Evolutionary conservation across 1,140 invertebrate genomes (phyloP), one percentile per base, ranked within the genome.

Genomic region (Sminthurides bifidus): DNA sequence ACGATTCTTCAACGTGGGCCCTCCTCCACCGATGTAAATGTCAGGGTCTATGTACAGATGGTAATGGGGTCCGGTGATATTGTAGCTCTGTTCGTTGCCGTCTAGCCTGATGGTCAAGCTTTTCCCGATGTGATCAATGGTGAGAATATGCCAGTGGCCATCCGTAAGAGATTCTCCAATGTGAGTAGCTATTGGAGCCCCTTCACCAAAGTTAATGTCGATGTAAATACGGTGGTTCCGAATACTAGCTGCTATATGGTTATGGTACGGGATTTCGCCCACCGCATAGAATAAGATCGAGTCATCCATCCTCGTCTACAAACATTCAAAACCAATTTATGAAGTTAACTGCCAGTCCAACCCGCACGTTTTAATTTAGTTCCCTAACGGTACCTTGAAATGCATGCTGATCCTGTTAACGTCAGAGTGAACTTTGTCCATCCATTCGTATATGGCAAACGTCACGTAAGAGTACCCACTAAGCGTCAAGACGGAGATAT

Each of bases 11-110:
- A 85, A 68, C 63, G 85, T 82, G 2, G 85, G 82, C 14, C 85
- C 85, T 33, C 62, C 62, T 17, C 86, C 86, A 14, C 88, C 89
- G 59, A 93, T 85, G 66, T 92, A 92, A 60, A 92, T 87, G 69
- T 90, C 85, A 4, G 91, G 89, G 74, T 95, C 90, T 41, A 95
- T 87, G 59, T 88, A 86, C 54, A 93, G 76, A 68, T 88, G 81
- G 60, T 80, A 79, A 61, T 80, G 80, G 17, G 78, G 74, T 3
- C 83, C 82, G 0, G 81, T 79, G 27, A 92, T 75, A 63, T 83
- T 78, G 41, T 87, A 75, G 0, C 75, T 70, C 61, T 81, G 77
- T 4, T 81, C 76, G 68, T 91, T 83, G 3, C 81, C 75, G 68
- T 92, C 84, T 8, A 93, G 71, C 55, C 81, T 79, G 1, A 93